These are phyloP conservation scores for Syrmaticus mikado DNA, from an alignment of 2,113 vertebrate genomes.

Conservation along the genomic window DNA sequence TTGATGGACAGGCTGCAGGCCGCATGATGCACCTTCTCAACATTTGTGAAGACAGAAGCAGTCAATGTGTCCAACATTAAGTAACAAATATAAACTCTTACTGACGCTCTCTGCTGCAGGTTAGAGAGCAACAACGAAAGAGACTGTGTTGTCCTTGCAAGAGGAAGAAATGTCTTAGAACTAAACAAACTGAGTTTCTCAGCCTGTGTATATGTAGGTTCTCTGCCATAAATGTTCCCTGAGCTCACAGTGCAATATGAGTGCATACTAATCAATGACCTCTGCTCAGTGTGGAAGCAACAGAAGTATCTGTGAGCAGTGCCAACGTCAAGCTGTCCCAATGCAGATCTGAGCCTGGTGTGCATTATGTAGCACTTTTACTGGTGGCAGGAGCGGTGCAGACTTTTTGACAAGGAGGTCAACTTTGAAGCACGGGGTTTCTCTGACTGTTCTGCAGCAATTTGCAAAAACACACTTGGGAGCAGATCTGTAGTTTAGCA, in stretches of 20 bases:
- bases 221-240: not conserved
- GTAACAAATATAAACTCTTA: not conserved
- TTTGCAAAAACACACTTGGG: not conserved
- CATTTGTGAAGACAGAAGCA: not conserved
- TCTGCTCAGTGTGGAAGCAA: not conserved
- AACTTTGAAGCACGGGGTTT: not conserved
- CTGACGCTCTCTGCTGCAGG: constrained; percentile 8
- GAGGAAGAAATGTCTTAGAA: not conserved
- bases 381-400: not conserved
- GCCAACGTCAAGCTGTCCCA: not conserved
- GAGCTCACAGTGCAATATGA: not conserved
- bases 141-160: constrained; percentile 15
- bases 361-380: not conserved
- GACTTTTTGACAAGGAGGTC: not conserved
- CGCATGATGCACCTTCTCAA: not conserved
- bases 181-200: not conserved
- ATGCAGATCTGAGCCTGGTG: not conserved
- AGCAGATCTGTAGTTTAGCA: not conserved
- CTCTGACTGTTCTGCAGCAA: not conserved
- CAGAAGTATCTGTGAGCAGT: not conserved
- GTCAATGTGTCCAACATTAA: not conserved
- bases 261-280: not conserved
- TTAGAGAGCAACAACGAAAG: constrained; percentile 21
- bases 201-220: fast-evolving
- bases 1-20: constrained; percentile 10